Evolutionary conservation across 2,888 invertebrate genomes (phyloP).

Genomic region (Napeogenes sylphis): DNA sequence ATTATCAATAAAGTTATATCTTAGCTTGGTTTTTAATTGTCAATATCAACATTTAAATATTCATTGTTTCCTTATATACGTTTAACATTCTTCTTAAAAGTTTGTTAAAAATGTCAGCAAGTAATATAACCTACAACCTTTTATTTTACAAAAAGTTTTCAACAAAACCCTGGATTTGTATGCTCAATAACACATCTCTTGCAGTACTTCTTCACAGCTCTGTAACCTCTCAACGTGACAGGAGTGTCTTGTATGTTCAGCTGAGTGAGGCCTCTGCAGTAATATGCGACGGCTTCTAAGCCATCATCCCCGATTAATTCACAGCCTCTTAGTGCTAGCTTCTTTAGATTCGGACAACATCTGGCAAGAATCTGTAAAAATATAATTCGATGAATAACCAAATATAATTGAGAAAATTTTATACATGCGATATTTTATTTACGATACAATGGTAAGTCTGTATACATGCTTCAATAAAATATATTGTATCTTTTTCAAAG

Average conservation of each 20-base stretch:
- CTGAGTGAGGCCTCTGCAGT: slow-evolving; percentile 92
- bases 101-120: no score
- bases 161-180: slow-evolving; percentile 95
- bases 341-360: slow-evolving; percentile 93
- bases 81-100: no score
- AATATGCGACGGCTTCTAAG: slow-evolving; percentile 89
- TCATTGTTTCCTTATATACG: no score
- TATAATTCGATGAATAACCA: background rate
- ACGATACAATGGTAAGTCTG: background rate
- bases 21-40: no score
- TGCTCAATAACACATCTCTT: slow-evolving; percentile 96
- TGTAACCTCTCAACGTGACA: slow-evolving; percentile 91
- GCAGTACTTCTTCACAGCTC: slow-evolving; percentile 94
- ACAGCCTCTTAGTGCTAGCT: slow-evolving; percentile 92
- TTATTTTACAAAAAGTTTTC: slow-evolving; percentile 35
- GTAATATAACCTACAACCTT: background rate
- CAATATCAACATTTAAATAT: no score
- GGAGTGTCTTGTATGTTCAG: slow-evolving; percentile 96
- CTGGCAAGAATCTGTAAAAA: slow-evolving; percentile 87
- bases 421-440: no score
- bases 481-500: no score
- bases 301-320: slow-evolving; percentile 94
- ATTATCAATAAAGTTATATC: no score
- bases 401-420: slow-evolving; percentile 36
- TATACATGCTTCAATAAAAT: no score